Evolutionary conservation across 1,140 invertebrate genomes (phyloP), one percentile per base, ranked within the genome.

Genomic region (Ephestia elutella): DNA sequence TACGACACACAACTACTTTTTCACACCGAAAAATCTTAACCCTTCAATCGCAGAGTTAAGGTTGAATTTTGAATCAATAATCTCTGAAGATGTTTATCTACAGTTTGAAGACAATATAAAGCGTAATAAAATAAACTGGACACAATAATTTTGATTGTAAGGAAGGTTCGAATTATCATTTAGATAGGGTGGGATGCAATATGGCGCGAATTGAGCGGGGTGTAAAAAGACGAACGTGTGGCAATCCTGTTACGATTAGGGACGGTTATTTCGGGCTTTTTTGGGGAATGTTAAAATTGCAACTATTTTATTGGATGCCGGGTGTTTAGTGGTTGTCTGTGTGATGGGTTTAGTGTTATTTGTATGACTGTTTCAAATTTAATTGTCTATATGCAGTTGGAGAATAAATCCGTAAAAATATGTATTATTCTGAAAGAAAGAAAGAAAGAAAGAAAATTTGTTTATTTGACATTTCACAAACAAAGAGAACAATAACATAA

Each of bases 141-240:
- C 81, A 71, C 83, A 83, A 86, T 86, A 86, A 84, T 86, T 86
- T 86, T 86, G 84, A 86, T 86, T 84, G 83, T 84, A 80, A 84
- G 77, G 70, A 78, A 75, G 73, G 68, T 71, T 75, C 73, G 80
- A 79, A 86, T 86, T 86, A 86, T 86, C 83, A 86, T 86, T 86
- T 86, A 86, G 82, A 86, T 86, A 75, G 83, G 81, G 76, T 68
- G 73, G 66, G 56, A 62, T 53, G 71, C 83, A 86, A 86, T 86
- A 84, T 82, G 81, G 81, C 80, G 79, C 63, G 74, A 81, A 81
- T 83, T 78, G 38, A 44, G 38, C 71, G 63, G 68, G 57, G 56
- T 51, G 68, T 64, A 68, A 68, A 73, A 76, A 82, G 73, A 82
- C 71, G 69, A 63, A 35, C 50, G 72, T 67, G 67, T 68, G 67